phyloP scores from a whole-genome alignment of 1,140 invertebrate genomes.

The Drosophila kohkoa region DNA sequence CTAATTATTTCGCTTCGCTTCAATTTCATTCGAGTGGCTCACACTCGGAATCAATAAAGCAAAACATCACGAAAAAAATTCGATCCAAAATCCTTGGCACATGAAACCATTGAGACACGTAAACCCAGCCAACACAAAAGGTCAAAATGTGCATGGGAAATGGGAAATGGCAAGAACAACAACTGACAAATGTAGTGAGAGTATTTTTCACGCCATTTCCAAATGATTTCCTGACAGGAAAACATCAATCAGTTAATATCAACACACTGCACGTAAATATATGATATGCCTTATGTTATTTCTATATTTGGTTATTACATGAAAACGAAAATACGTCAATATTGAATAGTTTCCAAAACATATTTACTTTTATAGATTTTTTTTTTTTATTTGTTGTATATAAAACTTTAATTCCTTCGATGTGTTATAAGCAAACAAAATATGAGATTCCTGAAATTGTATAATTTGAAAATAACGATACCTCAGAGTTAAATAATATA shows the following conservation, averaged over 20 bases:
- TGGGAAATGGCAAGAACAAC: slow-evolving; percentile 13
- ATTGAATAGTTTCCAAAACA: background rate
- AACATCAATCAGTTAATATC: slow-evolving; percentile 69
- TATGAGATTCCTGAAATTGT: background rate
- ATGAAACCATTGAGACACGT: slow-evolving; percentile 62
- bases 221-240: slow-evolving; percentile 74
- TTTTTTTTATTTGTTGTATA: background rate
- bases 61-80: slow-evolving; percentile 6
- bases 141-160: slow-evolving; percentile 27
- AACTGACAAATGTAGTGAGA: slow-evolving; percentile 53
- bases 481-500: background rate
- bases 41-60: slow-evolving; percentile 62
- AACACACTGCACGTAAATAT: background rate
- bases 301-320: background rate
- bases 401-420: background rate
- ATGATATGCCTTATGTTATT: slow-evolving; percentile 1
- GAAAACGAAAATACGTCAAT: background rate
- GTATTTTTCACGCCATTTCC: slow-evolving; percentile 77
- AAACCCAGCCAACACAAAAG: slow-evolving; percentile 44
- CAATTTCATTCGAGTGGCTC: slow-evolving; percentile 31
- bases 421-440: background rate
- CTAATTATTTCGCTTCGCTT: slow-evolving; percentile 64
- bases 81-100: slow-evolving; percentile 55
- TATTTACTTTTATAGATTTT: background rate
- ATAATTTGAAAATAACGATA: background rate